These are phyloP conservation scores for Muntiacus reevesi DNA, from an alignment of 2,113 vertebrate genomes.

Conservation along the genomic window DNA sequence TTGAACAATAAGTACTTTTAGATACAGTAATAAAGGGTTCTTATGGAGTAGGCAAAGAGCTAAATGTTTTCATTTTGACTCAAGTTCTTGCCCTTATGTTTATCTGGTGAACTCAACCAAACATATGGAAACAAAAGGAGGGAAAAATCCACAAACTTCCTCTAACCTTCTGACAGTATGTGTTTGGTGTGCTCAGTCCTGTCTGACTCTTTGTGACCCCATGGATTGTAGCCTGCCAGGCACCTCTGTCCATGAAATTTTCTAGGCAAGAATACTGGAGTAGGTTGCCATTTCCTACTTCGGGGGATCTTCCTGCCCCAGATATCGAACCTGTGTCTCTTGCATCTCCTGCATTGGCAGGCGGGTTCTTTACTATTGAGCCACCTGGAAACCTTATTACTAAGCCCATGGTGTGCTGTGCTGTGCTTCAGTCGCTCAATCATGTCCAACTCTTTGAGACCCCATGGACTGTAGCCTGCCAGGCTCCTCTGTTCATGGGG, in stretches of 20 bases:
- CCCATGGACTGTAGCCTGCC: background rate
- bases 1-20: conserved; percentile 17
- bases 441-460: background rate
- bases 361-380: background rate
- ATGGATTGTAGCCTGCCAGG: background rate
- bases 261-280: background rate
- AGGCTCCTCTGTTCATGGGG: background rate
- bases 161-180: background rate
- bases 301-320: background rate
- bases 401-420: background rate
- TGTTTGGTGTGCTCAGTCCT: background rate
- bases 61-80: background rate
- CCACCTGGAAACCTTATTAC: background rate
- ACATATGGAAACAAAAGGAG: conserved; percentile 12
- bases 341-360: background rate
- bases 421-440: background rate
- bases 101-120: background rate
- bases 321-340: background rate
- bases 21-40: background rate
- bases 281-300: background rate
- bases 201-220: background rate
- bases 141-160: background rate
- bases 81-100: background rate
- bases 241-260: background rate
- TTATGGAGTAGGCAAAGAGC: background rate